Conservation (phyloP, 2,888 invertebrate species). For the Eurytoma californica region DNA sequence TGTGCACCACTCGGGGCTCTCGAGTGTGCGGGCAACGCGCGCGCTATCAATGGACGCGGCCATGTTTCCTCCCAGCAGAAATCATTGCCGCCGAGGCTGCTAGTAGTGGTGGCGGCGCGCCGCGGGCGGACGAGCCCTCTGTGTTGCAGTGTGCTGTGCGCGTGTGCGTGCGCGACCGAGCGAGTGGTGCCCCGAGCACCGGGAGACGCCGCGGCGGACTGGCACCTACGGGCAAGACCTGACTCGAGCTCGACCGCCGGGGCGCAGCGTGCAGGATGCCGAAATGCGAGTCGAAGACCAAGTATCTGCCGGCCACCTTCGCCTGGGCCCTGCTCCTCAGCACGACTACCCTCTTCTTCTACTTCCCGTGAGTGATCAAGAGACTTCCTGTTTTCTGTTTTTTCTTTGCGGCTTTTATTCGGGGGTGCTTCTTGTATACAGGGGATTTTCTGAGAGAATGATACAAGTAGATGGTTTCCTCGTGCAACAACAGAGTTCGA, state of each 20-base stretch:
- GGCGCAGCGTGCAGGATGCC: conserved; percentile 81
- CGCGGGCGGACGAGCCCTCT: no score
- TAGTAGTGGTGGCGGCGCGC: not conserved
- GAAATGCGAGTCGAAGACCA: conserved; percentile 97
- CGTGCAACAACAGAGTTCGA: no score
- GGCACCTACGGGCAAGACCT: no score
- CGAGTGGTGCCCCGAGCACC: no score
- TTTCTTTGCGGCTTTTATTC: not conserved
- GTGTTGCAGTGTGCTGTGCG: no score
- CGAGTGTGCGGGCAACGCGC: conserved; percentile 55
- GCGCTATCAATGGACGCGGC: conserved; percentile 71
- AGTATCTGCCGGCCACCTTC: conserved; percentile 98
- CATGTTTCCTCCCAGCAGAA: conserved; percentile 74
- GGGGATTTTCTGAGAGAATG: no score
- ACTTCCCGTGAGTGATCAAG: conserved; percentile 91
- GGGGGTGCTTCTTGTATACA: not conserved
- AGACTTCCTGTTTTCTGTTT: not conserved
- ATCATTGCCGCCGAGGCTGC: conserved; percentile 67
- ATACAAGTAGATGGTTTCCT: no score
- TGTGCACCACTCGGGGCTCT: not conserved
- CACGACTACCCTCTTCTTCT: conserved; percentile 96
- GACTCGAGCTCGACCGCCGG: not conserved
- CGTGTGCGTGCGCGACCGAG: no score
- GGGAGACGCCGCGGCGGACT: no score
- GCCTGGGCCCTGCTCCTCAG: conserved; percentile 97